Conservation (phyloP, 2,888 invertebrate genomes). For the Rhingia rostrata region DNA sequence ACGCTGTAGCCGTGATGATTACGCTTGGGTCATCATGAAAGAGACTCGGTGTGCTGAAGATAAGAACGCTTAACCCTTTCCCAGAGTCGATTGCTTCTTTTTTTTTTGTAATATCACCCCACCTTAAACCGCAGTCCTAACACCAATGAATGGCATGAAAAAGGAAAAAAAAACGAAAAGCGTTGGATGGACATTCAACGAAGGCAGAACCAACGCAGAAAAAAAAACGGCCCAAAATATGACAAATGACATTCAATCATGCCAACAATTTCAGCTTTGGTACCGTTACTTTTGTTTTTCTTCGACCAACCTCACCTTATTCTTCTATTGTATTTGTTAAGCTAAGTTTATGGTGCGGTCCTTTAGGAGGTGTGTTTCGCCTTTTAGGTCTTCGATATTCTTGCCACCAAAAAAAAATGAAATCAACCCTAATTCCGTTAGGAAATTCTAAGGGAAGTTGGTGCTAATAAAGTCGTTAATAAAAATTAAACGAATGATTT, state of each 20-base stretch:
- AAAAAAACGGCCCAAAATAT: constrained; percentile 76
- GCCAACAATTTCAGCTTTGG: constrained; percentile 76
- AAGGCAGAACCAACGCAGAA: background rate
- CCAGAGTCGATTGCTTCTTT: background rate
- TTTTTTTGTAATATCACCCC: constrained; percentile 3
- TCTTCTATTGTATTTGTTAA: constrained; percentile 27
- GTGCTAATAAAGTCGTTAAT: constrained; percentile 69
- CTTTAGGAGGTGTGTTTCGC: constrained; percentile 43
- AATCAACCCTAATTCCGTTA: constrained; percentile 21
- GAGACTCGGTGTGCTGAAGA: constrained; percentile 48
- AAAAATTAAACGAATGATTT: constrained; percentile 72
- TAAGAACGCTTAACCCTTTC: constrained; percentile 62
- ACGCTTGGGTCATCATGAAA: constrained; percentile 32
- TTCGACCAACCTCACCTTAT: constrained; percentile 7
- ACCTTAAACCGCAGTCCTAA: constrained; percentile 44
- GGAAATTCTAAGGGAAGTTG: background rate
- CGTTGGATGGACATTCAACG: constrained; percentile 16
- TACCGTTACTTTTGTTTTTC: constrained; percentile 4
- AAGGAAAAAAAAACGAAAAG: constrained; percentile 4
- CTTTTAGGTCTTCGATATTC: constrained; percentile 30
- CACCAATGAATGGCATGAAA: constrained; percentile 49
- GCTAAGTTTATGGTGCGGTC: constrained; percentile 45
- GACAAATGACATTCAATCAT: constrained; percentile 83
- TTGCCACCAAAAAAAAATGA: background rate
- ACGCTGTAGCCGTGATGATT: constrained; percentile 40